Evolutionary conservation across 2,797 vertebrate genomes (phyloP).

Genomic region (Spea hammondii): DNA sequence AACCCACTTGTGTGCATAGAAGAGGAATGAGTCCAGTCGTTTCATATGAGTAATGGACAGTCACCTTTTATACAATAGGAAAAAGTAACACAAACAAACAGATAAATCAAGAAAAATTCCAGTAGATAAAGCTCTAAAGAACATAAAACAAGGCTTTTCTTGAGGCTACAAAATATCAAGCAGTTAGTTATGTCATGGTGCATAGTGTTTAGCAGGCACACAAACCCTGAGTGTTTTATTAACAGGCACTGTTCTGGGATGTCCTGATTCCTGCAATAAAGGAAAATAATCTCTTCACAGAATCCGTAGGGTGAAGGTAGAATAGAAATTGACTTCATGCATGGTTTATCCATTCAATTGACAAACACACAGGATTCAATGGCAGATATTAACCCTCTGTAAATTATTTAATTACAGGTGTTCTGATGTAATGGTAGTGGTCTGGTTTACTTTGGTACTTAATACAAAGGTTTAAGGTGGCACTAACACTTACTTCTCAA

Average conservation of each 20-base stretch:
- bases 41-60: conserved; percentile 1
- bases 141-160: conserved; percentile 18
- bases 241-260: conserved; percentile 18
- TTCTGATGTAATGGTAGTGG: too few relatives aligned
- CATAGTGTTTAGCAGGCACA: conserved; percentile 24
- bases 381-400: too few relatives aligned
- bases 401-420: too few relatives aligned
- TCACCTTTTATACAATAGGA: background rate
- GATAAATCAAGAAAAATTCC: background rate
- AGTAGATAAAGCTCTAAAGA: background rate
- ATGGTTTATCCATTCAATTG: background rate
- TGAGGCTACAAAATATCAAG: conserved; percentile 2
- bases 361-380: too few relatives aligned
- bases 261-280: conserved; percentile 28
- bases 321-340: conserved; percentile 8
- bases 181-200: background rate
- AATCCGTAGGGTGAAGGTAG: conserved; percentile 9
- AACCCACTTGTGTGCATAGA: background rate
- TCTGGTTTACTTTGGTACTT: too few relatives aligned
- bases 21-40: background rate
- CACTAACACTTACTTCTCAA: too few relatives aligned
- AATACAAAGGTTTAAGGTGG: too few relatives aligned
- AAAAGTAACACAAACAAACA: background rate
- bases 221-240: conserved; percentile 21
- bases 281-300: conserved; percentile 11